Percentiles rank a stretch among this genome's conserved stretches.
These are phyloP conservation scores for Melitaea athalia DNA, from an alignment of 2,888 invertebrate genomes.

Conservation along the genomic window DNA sequence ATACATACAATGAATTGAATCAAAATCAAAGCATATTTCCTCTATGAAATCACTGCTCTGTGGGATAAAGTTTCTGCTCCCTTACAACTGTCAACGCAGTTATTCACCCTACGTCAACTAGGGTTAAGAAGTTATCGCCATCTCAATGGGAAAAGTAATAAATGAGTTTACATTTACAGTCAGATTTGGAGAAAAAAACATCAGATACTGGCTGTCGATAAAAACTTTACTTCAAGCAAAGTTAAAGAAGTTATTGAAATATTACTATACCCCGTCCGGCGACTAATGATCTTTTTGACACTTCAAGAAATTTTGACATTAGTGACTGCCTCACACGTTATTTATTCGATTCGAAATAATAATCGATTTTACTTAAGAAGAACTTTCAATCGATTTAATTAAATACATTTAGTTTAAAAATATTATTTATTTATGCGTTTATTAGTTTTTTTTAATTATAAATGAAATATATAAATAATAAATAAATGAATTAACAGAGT, in stretches of 20 bases:
- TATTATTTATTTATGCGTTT: no score
- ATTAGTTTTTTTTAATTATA: no score
- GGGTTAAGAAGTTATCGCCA: slow-evolving; percentile 74
- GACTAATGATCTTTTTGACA: no score
- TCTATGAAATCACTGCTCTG: slow-evolving; percentile 31
- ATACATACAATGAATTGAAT: neutral
- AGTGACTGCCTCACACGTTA: no score
- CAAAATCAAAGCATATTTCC: neutral
- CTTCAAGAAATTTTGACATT: no score
- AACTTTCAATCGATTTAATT: no score
- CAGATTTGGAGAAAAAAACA: slow-evolving; percentile 47
- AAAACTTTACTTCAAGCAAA: neutral
- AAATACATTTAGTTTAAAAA: no score
- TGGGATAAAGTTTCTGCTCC: slow-evolving; percentile 51
- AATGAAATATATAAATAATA: no score
- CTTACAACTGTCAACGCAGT: slow-evolving; percentile 72
- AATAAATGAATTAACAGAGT: no score
- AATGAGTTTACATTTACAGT: slow-evolving; percentile 57
- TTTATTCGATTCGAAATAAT: no score
- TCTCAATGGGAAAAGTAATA: slow-evolving; percentile 68
- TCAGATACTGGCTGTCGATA: slow-evolving; percentile 30
- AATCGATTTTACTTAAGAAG: no score
- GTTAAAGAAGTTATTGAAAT: slow-evolving; percentile 5
- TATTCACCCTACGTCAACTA: slow-evolving; percentile 72
- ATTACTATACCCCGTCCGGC: no score